Conservation (phyloP, 2,797 vertebrate genomes). For the Danio kyathit region DNA sequence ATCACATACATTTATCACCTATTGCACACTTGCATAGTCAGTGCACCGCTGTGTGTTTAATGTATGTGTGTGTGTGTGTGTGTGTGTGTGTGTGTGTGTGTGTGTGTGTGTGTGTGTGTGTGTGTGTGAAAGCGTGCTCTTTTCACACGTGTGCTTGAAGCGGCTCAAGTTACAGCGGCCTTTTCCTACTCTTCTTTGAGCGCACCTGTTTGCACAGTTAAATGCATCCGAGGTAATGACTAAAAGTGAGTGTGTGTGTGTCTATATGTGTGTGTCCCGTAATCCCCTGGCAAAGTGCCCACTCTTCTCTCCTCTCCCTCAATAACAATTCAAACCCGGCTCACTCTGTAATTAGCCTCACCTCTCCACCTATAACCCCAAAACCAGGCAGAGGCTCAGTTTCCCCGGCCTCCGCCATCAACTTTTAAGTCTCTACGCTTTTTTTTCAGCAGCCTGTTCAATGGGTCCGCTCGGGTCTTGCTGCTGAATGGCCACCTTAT, state of each 20-base stretch:
- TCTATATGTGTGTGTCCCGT: constrained; percentile 60
- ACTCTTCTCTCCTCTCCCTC: constrained; percentile 78
- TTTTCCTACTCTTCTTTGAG: constrained; percentile 84
- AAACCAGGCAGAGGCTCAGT: constrained; percentile 71
- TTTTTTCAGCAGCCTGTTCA: constrained; percentile 61
- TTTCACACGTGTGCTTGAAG: constrained; percentile 65
- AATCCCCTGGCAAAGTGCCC: constrained; percentile 92
- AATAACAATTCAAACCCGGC: constrained; percentile 95
- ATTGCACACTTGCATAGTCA: constrained; percentile 57
- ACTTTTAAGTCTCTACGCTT: constrained; percentile 74
- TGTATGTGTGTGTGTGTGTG: constrained; percentile 11
- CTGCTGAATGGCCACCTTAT: constrained; percentile 67
- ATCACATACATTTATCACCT: constrained; percentile 61
- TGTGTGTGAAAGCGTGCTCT: constrained; percentile 43
- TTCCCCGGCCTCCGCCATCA: constrained; percentile 68
- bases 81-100: constrained; percentile 32
- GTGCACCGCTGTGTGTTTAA: constrained; percentile 26
- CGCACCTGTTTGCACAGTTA: constrained; percentile 98
- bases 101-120: constrained; percentile 29
- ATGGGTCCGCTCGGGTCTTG: constrained; percentile 55
- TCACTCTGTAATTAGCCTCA: constrained; percentile 91
- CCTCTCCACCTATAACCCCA: constrained; percentile 63
- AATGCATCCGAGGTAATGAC: constrained; percentile 84
- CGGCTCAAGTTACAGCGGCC: constrained; percentile 89
- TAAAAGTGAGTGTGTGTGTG: constrained; percentile 52